Base-by-base conservation (phyloP, 2,888 invertebrate species). In the Drosophila colorata region DNA sequence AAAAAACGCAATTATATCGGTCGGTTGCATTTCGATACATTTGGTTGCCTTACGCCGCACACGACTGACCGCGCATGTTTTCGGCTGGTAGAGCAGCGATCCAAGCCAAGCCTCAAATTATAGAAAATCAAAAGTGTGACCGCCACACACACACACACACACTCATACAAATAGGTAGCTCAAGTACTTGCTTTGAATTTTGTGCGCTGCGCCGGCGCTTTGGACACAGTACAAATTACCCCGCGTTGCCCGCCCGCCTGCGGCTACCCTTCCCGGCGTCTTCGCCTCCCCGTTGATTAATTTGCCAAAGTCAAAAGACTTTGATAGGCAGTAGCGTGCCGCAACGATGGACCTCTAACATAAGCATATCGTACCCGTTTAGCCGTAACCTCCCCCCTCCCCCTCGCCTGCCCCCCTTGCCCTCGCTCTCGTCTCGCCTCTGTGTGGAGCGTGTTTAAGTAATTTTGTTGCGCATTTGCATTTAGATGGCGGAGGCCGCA, bases 11-110 rank as follows among this genome's bases (percentile, higher is more conserved):
- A 89, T 87, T 89, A 88, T 88, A 89, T 89, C 91, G 91, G 90
- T 91, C 91, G 90, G 91, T 90, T 90, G 91, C 92, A 90, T 91
- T 91, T 91, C 90, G 92, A 91, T 92, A 90, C 92, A 91, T 92
- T 91, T 90, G 91, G 92, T 90, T 92, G 91, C 92, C 89, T 91
- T 89, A 92, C 90, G 91, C 91, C 91, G 91, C 92, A 92, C 92
- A 91, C 92, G 92, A 91, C 91, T 91, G 91, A 91, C 92, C 92
- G 91, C 90, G 91, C 92, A 91, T 92, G 82, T 90, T 84, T 88
- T 89, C 82, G 81, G 79, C 84, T 88, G 85, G 80, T 58, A 74
- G 81, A 72, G 82, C 82, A 83, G 63, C 73, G 75, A 67, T 74
- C 69, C 75, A 61, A 77, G 51, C 80, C 70, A 78, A 66, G 69